These are phyloP conservation scores for Discoglossus pictus DNA, from an alignment of 2,797 vertebrate genomes.

Conservation along the genomic window DNA sequence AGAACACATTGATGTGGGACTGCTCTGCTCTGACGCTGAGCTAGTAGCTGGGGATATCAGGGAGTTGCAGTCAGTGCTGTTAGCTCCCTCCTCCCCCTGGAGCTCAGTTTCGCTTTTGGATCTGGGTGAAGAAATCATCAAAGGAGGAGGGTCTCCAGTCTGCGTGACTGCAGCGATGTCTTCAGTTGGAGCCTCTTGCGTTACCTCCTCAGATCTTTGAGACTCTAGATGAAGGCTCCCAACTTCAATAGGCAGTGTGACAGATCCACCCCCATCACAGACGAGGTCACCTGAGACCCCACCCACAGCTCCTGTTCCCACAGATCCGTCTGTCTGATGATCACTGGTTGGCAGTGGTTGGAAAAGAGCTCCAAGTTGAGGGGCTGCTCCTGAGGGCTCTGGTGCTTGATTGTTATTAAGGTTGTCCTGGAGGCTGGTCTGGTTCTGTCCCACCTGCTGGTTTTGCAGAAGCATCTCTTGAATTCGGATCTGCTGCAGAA, in stretches of 20 bases:
- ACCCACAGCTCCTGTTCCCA: neutral
- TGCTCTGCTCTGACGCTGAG: conserved; percentile 19
- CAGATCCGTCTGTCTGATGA: neutral
- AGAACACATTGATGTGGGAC: conserved; percentile 4
- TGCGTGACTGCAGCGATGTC: conserved; percentile 30
- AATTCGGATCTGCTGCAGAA: conserved; percentile 93
- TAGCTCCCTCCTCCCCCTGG: neutral
- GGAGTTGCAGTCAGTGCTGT: conserved; percentile 22
- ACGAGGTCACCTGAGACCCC: accelerated
- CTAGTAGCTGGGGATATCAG: conserved; percentile 5
- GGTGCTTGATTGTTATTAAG: conserved; percentile 83
- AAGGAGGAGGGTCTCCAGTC: conserved; percentile 41
- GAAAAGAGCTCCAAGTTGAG: neutral
- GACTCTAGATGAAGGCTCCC: neutral
- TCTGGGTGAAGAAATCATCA: neutral
- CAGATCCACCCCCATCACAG: neutral
- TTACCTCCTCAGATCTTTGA: neutral
- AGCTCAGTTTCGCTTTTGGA: conserved; percentile 18
- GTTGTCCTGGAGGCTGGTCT: conserved; percentile 89
- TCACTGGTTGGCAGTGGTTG: neutral
- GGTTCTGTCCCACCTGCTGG: conserved; percentile 85
- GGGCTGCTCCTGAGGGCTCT: conserved; percentile 43
- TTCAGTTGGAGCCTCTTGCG: neutral
- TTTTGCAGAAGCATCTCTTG: conserved; percentile 96
- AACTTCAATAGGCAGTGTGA: neutral